Conservation (phyloP, 2,888 invertebrate species). For the Nomada lathburiana region DNA sequence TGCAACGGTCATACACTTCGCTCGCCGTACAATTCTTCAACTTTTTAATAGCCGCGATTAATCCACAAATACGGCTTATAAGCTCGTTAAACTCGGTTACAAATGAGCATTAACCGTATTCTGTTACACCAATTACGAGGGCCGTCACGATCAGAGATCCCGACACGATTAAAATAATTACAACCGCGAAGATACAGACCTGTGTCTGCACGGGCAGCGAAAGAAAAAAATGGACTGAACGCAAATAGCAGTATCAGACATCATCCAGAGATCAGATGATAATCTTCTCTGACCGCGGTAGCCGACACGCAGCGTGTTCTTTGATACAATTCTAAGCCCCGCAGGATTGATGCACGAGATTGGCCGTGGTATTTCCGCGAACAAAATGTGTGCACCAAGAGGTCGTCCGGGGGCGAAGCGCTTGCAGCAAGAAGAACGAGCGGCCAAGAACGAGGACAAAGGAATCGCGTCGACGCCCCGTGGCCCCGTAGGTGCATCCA, state of each 20-base stretch:
- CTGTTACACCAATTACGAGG: constrained; percentile 38
- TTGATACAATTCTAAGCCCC: constrained; percentile 61
- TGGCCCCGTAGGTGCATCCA: constrained; percentile 81
- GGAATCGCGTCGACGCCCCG: constrained; percentile 79
- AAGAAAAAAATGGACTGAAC: constrained; percentile 1
- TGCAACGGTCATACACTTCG: constrained; percentile 38
- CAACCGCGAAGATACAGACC: constrained; percentile 39
- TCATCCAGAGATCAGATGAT: constrained; percentile 48
- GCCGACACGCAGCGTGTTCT: constrained; percentile 41
- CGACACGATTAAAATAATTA: constrained; percentile 59
- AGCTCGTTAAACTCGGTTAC: not conserved
- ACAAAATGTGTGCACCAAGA: constrained; percentile 72
- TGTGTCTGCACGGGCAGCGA: not conserved
- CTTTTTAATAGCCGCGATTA: constrained; percentile 16
- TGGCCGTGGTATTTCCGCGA: constrained; percentile 68
- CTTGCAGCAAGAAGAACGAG: constrained; percentile 72
- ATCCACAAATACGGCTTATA: constrained; percentile 2
- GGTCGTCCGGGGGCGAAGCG: constrained; percentile 71
- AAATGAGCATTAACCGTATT: constrained; percentile 21
- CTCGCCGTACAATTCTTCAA: not conserved
- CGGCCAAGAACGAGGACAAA: constrained; percentile 78
- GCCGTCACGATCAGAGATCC: constrained; percentile 43
- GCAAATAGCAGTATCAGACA: constrained; percentile 42
- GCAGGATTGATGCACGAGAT: constrained; percentile 71
- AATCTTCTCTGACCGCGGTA: constrained; percentile 47